Base-by-base conservation (phyloP, 2,113 vertebrate species). In the Chitala chitala region DNA sequence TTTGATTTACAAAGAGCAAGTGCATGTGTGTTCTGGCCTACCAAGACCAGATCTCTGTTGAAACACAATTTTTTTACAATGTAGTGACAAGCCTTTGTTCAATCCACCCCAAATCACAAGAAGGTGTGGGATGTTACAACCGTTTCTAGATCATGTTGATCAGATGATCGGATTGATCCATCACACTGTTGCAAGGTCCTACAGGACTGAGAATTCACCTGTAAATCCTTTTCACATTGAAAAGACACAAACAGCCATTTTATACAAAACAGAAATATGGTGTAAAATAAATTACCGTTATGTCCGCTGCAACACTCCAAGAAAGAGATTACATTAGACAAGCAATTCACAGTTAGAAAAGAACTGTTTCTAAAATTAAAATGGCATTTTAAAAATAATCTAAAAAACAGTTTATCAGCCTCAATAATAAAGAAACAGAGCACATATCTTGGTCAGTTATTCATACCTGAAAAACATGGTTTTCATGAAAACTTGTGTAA, bases 381-480 rank as follows among this genome's bases (percentile, higher is more conserved):
- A 73, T 46, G 70, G 55, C 61, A 61, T 46, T 50, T 59, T 7
- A 64, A 73, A 42, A 59, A 17, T 17, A 73, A 42, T 58, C 70
- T 22, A 70, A 74, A n/a, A 65, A 77, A 72, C 12, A 78, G 68
- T 76, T 72, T 77, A 74, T 26, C 70, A 55, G n/a, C n/a, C n/a
- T n/a, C n/a, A n/a, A n/a, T 63, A 74, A 83, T 81, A 69, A 3
- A 78, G 75, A 33, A 29, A 76, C 20, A 36, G 73, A 80, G 71
- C 50, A 36, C 42, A 65, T 38, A 64, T 72, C 46, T 63, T 46
- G 33, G 24, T 72, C 77, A 71, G 75, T 77, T 78, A 76, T 69
- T 80, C 78, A 71, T 84, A 86, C 79, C 81, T 86, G 81, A 84
- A 81, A 89, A 89, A 88, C 89, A 87, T 63, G 79, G 87, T 89